These are phyloP conservation scores for Hermaeophaga mercurialis DNA, from an alignment of 2,888 invertebrate genomes.

Conservation along the genomic window DNA sequence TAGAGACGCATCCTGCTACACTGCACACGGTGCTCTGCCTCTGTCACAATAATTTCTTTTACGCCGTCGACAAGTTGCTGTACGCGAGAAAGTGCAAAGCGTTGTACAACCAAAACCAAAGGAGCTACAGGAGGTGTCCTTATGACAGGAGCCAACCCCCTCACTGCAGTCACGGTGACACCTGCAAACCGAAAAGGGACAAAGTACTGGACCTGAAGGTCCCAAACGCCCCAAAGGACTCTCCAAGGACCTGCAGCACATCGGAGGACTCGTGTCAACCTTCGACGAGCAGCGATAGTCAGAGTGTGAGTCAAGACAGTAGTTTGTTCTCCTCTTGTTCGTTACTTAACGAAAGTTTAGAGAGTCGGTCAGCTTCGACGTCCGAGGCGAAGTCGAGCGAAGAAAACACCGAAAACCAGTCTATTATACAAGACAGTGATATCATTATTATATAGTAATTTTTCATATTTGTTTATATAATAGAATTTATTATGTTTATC, in stretches of 20 bases:
- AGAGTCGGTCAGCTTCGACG: not conserved
- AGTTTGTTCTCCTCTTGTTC: no score
- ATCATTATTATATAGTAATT: slow-evolving; percentile 18
- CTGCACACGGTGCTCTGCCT: slow-evolving; percentile 53
- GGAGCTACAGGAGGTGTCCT: slow-evolving; percentile 14
- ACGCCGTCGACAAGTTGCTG: slow-evolving; percentile 54
- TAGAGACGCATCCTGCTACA: slow-evolving; percentile 55
- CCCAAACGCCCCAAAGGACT: no score
- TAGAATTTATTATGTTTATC: not conserved
- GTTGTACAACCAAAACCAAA: slow-evolving; percentile 10
- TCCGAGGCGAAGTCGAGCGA: not conserved
- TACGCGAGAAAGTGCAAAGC: slow-evolving; percentile 50
- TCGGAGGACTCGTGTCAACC: no score
- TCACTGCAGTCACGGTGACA: not conserved
- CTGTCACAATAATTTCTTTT: slow-evolving; percentile 54
- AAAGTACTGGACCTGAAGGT: slow-evolving; percentile 16
- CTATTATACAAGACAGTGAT: slow-evolving; percentile 22
- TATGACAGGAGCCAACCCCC: slow-evolving; percentile 10
- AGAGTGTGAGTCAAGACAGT: no score
- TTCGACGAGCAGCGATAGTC: no score
- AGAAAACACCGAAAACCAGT: slow-evolving; percentile 9
- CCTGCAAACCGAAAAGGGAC: not conserved
- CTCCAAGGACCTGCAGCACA: no score
- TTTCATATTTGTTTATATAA: slow-evolving; percentile 9
- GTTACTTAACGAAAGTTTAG: not conserved